These are phyloP conservation scores for Drosophila takahashii DNA, from an alignment of 1,140 invertebrate genomes.

Conservation along the genomic window DNA sequence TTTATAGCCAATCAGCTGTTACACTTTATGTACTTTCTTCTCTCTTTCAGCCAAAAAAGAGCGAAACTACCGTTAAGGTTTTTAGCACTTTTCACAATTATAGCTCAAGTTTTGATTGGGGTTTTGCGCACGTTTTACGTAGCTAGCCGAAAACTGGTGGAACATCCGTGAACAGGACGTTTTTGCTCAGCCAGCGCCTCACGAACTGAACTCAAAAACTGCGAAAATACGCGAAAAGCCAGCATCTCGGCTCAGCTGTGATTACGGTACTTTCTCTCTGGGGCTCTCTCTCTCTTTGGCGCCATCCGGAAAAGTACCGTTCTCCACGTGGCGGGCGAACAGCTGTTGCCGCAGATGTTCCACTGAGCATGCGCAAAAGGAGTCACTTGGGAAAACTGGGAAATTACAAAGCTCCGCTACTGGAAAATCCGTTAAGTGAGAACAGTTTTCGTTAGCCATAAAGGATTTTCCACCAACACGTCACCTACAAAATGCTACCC, in stretches of 20 bases:
- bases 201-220: conserved; percentile 58
- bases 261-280: conserved; percentile 44
- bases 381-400: not conserved
- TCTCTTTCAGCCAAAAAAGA: conserved; percentile 2
- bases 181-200: conserved; percentile 69
- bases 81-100: conserved; percentile 8
- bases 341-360: conserved; percentile 51
- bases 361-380: conserved; percentile 10
- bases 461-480: conserved; percentile 4
- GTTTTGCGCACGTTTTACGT: conserved; percentile 47
- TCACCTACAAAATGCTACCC: conserved; percentile 14
- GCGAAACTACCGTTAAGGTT: not conserved
- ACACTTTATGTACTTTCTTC: not conserved
- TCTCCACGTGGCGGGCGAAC: conserved; percentile 56
- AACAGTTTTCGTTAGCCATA: conserved; percentile 41
- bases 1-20: not conserved
- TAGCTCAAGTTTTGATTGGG: conserved; percentile 7
- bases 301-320: conserved; percentile 43
- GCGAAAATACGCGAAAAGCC: conserved; percentile 33
- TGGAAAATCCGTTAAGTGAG: conserved; percentile 40
- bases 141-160: not conserved
- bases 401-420: conserved; percentile 14
- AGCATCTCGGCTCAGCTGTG: conserved; percentile 73
- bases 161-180: conserved; percentile 52
- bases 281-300: conserved; percentile 52